These are phyloP conservation scores for Lamellibrachia luymesi DNA, from an alignment of 1,140 invertebrate genomes.

Conservation along the genomic window DNA sequence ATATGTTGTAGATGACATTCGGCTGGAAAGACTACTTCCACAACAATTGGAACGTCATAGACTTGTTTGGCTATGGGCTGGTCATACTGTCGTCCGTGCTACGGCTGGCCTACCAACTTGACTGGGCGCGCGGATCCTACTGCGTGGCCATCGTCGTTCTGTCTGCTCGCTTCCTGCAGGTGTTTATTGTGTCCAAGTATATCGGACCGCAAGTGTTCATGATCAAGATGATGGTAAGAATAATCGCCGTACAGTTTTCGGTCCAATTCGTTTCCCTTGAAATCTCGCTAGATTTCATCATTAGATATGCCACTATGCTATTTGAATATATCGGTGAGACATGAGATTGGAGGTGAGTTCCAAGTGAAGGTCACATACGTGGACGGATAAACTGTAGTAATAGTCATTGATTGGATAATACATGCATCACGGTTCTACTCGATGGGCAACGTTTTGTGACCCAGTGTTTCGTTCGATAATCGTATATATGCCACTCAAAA, in stretches of 20 bases:
- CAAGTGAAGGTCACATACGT: no score
- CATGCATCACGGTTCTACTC: not conserved
- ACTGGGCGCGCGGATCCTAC: conserved; percentile 44
- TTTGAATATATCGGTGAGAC: no score
- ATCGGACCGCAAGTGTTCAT: conserved; percentile 60
- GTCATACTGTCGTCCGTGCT: conserved; percentile 45
- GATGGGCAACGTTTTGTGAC: no score
- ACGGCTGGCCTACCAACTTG: conserved; percentile 17
- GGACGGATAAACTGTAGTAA: no score
- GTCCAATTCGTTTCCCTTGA: no score
- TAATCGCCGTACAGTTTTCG: no score
- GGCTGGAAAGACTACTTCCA: conserved; percentile 44
- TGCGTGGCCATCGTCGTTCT: conserved; percentile 50
- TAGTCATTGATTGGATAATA: conserved; percentile 23
- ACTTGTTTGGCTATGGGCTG: conserved; percentile 45
- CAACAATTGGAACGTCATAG: conserved; percentile 50
- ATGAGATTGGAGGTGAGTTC: no score
- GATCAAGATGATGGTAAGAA: conserved; percentile 57
- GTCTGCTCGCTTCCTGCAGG: conserved; percentile 52
- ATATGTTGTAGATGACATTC: not conserved
- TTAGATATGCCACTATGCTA: no score
- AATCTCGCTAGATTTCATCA: no score
- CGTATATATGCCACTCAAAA: no score
- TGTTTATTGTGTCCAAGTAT: conserved; percentile 53
- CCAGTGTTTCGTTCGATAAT: no score